Evolutionary conservation across 2,113 vertebrate species (phyloP).

Genomic region (Gallinago jamesoni): DNA sequence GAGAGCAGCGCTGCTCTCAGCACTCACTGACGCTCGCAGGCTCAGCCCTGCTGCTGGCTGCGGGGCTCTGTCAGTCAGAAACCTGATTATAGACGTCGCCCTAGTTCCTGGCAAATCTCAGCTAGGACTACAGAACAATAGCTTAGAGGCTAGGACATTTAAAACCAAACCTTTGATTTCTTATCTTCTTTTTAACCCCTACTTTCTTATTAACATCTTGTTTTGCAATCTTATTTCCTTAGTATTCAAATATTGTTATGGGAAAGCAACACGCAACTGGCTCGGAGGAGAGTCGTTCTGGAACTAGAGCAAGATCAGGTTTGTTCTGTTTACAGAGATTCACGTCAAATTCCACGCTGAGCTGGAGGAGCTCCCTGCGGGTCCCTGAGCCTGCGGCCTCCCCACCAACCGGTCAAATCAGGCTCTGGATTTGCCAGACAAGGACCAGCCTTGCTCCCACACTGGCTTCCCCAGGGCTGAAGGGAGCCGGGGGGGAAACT

Average conservation of each 20-base stretch:
- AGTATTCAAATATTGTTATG: background rate
- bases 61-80: fast-evolving
- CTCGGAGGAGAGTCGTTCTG: fast-evolving
- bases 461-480: no score
- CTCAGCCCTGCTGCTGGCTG: background rate
- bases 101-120: background rate
- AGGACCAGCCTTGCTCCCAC: background rate
- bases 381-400: background rate
- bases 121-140: background rate
- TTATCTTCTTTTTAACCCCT: background rate
- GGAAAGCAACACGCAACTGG: background rate
- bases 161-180: background rate
- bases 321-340: background rate
- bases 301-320: background rate
- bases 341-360: background rate
- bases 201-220: background rate
- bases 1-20: fast-evolving
- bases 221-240: slow-evolving; percentile 34
- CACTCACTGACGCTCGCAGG: fast-evolving
- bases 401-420: fast-evolving
- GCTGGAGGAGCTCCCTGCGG: background rate
- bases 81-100: fast-evolving
- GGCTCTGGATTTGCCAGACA: fast-evolving
- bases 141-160: background rate
- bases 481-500: fast-evolving